These are phyloP conservation scores for Pseudomyrmex dendroicus DNA, from an alignment of 1,140 invertebrate species.

Conservation along the genomic window DNA sequence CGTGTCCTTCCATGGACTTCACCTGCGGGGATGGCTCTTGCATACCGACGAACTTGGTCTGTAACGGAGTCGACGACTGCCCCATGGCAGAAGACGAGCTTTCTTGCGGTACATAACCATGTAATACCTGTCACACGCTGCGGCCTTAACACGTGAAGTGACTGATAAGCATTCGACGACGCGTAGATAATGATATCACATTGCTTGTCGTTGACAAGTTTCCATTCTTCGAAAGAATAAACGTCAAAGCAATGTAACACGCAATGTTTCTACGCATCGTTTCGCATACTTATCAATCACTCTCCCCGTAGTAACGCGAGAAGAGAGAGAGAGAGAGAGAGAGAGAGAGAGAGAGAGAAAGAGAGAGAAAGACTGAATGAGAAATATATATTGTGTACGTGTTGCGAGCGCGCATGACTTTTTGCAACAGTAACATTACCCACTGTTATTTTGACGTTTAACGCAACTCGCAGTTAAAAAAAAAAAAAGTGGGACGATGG, in stretches of 20 bases:
- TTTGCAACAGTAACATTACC: background rate
- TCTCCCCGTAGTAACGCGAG: background rate
- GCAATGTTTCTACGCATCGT: no score
- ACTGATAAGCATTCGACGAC: no score
- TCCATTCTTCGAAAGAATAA: no score
- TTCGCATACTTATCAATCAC: conserved; percentile 21
- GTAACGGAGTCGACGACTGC: conserved; percentile 91
- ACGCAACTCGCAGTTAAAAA: conserved; percentile 38
- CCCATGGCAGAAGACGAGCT: conserved; percentile 91
- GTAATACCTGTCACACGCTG: background rate
- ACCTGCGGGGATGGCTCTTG: conserved; percentile 89
- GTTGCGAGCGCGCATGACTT: background rate
- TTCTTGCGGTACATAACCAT: conserved; percentile 85
- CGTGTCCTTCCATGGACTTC: conserved; percentile 86
- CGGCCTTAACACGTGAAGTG: no score
- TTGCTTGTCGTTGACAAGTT: no score
- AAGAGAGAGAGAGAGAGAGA: conserved; percentile 20
- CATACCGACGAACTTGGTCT: conserved; percentile 88
- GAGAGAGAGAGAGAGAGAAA: conserved; percentile 30
- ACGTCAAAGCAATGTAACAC: no score
- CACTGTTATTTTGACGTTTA: conserved; percentile 47
- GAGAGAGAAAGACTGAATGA: conserved; percentile 2
- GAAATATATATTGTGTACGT: background rate
- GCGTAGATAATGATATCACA: no score
- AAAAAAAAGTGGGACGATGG: conserved; percentile 37